Conservation (phyloP, 2,797 vertebrate species). For the Aphelocoma californica region DNA sequence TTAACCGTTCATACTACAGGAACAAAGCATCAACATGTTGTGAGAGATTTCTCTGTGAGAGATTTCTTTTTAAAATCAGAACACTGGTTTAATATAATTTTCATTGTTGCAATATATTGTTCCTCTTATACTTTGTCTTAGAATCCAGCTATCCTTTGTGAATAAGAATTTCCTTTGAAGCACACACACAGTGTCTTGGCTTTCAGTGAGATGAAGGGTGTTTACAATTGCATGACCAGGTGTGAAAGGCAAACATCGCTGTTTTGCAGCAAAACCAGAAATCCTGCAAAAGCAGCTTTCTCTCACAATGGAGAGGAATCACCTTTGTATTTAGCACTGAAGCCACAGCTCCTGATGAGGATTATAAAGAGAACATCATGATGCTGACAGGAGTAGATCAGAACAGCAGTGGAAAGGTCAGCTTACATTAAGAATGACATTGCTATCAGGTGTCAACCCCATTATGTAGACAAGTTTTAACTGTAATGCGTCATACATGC, state of each 20-base stretch:
- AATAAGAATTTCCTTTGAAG: not conserved
- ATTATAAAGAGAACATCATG: not conserved
- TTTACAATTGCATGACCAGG: not conserved
- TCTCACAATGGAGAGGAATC: not conserved
- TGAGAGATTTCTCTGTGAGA: not conserved
- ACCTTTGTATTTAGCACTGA: not conserved
- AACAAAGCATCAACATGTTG: not conserved
- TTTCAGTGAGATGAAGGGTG: not conserved
- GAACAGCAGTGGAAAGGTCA: slow-evolving; percentile 38
- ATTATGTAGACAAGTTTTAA: slow-evolving; percentile 38
- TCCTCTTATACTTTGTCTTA: not conserved
- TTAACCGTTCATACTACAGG: not conserved
- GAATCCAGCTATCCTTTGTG: not conserved
- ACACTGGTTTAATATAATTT: not conserved
- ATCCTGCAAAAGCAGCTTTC: not conserved
- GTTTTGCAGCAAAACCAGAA: not conserved
- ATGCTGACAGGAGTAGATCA: not conserved
- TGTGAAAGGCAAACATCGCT: not conserved
- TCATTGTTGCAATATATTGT: not conserved
- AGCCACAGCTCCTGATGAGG: not conserved
- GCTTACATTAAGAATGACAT: slow-evolving; percentile 11
- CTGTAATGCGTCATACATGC: slow-evolving; percentile 10
- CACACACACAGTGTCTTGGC: not conserved
- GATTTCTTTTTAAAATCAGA: not conserved
- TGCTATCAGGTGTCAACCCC: slow-evolving; percentile 37